Conservation (phyloP, 1,140 invertebrate genomes). For the Schlechtendalia chinensis region DNA sequence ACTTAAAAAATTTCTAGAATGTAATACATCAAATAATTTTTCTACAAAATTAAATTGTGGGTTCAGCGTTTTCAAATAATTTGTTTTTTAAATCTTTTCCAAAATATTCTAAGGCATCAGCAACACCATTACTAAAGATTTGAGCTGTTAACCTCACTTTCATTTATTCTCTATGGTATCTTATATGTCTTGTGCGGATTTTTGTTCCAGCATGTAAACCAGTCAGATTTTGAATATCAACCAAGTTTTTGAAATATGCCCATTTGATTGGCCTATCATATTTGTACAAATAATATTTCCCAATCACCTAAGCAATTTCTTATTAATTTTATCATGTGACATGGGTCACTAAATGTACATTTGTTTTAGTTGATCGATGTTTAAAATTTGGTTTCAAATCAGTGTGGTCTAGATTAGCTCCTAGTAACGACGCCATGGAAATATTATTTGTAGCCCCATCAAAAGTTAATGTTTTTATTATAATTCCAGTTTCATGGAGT, state of each 20-base stretch:
- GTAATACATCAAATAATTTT: not conserved
- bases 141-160: slow-evolving; percentile 55
- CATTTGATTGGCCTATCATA: slow-evolving; percentile 51
- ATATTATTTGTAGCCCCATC: slow-evolving; percentile 54
- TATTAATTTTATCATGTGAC: slow-evolving; percentile 51
- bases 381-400: slow-evolving; percentile 3
- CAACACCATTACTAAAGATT: slow-evolving; percentile 34
- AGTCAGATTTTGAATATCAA: slow-evolving; percentile 6
- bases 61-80: not conserved
- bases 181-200: slow-evolving; percentile 53
- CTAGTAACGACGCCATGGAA: slow-evolving; percentile 52
- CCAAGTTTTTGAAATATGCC: slow-evolving; percentile 45
- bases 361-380: slow-evolving; percentile 26
- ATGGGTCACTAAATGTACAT: slow-evolving; percentile 53
- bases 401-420: not conserved
- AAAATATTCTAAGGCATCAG: slow-evolving; percentile 5
- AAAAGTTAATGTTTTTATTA: slow-evolving; percentile 54
- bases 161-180: slow-evolving; percentile 51
- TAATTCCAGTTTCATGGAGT: slow-evolving; percentile 52
- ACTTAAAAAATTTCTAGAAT: not conserved
- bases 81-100: not conserved
- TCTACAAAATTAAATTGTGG: not conserved
- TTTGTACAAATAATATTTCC: slow-evolving; percentile 44
- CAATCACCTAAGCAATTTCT: slow-evolving; percentile 35
- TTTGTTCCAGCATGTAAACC: slow-evolving; percentile 53